Percentiles rank a stretch among this genome's conserved stretches.
phyloP scores from a whole-genome alignment of 2,113 vertebrate genomes.

The Myotis lucifugus region DNA sequence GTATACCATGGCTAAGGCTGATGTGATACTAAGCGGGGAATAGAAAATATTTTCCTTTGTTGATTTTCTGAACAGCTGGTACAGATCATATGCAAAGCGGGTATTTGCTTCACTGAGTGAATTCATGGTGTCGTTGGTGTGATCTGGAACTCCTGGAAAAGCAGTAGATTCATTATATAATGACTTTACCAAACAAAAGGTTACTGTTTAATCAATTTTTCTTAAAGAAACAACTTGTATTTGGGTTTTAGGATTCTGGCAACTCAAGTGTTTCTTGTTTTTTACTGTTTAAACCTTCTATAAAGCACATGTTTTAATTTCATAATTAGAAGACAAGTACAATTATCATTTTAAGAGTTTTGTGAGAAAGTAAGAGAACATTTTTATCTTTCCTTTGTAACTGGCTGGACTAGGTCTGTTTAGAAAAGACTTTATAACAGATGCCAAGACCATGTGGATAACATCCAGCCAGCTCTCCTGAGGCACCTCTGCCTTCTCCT shows the following conservation, averaged over 20 bases:
- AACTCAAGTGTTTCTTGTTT: not conserved
- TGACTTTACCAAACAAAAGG: not conserved
- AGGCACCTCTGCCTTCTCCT: not conserved
- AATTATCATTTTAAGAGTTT: not conserved
- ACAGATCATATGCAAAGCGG: constrained; percentile 70
- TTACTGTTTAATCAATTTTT: not conserved
- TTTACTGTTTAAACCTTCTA: not conserved
- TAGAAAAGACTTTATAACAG: not conserved
- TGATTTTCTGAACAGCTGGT: constrained; percentile 50
- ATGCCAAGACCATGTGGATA: not conserved
- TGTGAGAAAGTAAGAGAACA: not conserved
- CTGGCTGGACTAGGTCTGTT: too few relatives aligned
- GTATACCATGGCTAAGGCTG: constrained; percentile 67
- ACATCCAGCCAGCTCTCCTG: accelerated
- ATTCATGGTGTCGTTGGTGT: not conserved
- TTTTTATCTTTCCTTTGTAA: not conserved
- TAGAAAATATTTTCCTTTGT: constrained; percentile 64
- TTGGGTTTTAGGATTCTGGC: not conserved
- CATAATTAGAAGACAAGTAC: not conserved
- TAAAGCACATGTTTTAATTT: not conserved
- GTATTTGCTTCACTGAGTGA: constrained; percentile 55
- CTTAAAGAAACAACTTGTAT: not conserved
- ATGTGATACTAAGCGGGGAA: constrained; percentile 61
- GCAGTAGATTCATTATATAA: not conserved
- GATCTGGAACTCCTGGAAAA: not conserved